These are phyloP conservation scores for Zaprionus vittiger DNA, from an alignment of 1,140 invertebrate species.

Conservation along the genomic window DNA sequence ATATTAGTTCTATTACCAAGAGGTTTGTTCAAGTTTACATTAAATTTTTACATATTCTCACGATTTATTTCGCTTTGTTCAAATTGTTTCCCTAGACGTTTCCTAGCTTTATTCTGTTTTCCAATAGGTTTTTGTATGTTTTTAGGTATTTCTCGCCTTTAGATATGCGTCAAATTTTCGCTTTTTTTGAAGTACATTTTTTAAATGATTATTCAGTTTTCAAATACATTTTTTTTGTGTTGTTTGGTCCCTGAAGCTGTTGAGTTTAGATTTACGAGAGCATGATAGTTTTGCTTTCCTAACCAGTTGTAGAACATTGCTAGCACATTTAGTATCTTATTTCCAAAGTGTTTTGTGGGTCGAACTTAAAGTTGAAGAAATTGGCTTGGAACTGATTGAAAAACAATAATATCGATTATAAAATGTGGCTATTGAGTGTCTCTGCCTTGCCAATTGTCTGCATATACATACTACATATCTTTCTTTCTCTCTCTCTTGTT, in stretches of 20 bases:
- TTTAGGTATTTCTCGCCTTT: constrained; percentile 40
- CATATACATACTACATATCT: constrained; percentile 25
- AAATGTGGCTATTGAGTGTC: constrained; percentile 10
- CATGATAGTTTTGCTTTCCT: constrained; percentile 61
- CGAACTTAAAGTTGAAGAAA: constrained; percentile 21
- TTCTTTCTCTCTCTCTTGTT: neutral
- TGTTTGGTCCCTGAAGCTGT: constrained; percentile 80
- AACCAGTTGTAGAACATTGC: constrained; percentile 47
- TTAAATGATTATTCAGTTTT: constrained; percentile 52
- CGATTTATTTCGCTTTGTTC: constrained; percentile 25
- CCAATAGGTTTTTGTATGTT: constrained; percentile 33
- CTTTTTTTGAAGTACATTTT: constrained; percentile 33
- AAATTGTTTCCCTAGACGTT: constrained; percentile 48
- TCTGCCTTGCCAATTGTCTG: constrained; percentile 53
- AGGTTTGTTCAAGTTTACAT: constrained; percentile 23
- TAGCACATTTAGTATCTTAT: constrained; percentile 25
- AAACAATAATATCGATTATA: constrained; percentile 2
- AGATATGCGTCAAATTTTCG: constrained; percentile 57
- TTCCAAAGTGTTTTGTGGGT: constrained; percentile 51
- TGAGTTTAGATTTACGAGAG: constrained; percentile 76
- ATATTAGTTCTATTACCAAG: constrained; percentile 66
- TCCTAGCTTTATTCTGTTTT: constrained; percentile 22
- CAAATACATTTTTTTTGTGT: constrained; percentile 60
- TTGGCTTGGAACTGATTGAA: neutral
- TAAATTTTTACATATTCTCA: constrained; percentile 17